Evolutionary conservation across 1,140 invertebrate species (phyloP).

Genomic region (Halesus radiatus): DNA sequence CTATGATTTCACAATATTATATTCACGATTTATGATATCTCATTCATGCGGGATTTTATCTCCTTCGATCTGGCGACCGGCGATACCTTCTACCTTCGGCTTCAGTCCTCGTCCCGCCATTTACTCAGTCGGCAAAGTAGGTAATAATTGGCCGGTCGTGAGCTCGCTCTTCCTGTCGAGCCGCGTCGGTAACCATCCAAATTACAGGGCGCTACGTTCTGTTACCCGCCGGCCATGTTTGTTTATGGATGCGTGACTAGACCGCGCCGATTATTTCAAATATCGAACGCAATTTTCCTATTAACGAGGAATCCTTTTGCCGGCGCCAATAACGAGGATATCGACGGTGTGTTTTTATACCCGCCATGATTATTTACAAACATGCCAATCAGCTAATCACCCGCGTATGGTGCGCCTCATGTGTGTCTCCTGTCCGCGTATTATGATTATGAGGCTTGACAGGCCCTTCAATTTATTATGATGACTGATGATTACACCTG

Average conservation of each 20-base stretch:
- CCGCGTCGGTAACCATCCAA: constrained; percentile 28
- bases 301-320: not conserved
- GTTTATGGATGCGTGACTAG: constrained; percentile 32
- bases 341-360: not conserved
- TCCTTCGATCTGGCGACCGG: not conserved
- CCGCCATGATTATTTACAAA: too few species aligned
- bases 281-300: not conserved
- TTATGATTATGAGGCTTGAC: too few species aligned
- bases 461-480: too few species aligned
- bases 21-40: too few species aligned
- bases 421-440: too few species aligned
- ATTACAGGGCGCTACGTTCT: constrained; percentile 32
- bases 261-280: constrained; percentile 1
- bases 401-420: too few species aligned
- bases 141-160: constrained; percentile 12
- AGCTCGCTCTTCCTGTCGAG: constrained; percentile 24
- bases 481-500: too few species aligned
- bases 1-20: too few species aligned
- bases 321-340: constrained; percentile 6
- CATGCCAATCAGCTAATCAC: too few species aligned
- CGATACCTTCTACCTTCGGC: not conserved
- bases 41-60: not conserved
- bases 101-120: not conserved
- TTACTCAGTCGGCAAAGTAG: not conserved
- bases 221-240: constrained; percentile 23